Percentiles rank a stretch among this genome's conserved stretches.
phyloP scores from a whole-genome alignment of 1,140 invertebrate species.

The Psix sp. region DNA sequence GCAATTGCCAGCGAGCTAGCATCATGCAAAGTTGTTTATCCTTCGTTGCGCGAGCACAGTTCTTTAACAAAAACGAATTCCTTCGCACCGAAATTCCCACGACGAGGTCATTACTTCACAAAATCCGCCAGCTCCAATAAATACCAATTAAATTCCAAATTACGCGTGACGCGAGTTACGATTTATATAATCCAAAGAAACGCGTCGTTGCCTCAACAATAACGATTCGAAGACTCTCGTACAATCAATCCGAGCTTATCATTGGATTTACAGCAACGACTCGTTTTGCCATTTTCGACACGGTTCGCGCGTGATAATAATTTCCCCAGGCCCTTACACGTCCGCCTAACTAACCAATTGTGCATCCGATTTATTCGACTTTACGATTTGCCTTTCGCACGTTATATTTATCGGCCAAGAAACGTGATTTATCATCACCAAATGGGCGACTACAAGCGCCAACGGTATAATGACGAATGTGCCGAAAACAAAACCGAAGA shows the following conservation, averaged over 20 bases:
- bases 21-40: constrained; percentile 6
- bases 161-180: constrained; percentile 29
- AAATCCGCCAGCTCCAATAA: constrained; percentile 25
- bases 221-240: constrained; percentile 12
- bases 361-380: constrained; percentile 58
- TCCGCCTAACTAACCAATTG: constrained; percentile 60
- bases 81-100: constrained; percentile 18
- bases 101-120: constrained; percentile 8
- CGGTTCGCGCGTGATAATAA: constrained; percentile 34
- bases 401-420: constrained; percentile 50
- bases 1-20: background rate
- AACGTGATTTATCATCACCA: constrained; percentile 52
- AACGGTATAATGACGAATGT: constrained; percentile 56
- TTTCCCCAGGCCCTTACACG: constrained; percentile 39
- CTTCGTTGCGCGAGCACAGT: background rate
- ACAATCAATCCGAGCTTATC: constrained; percentile 57
- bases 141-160: constrained; percentile 51
- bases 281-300: constrained; percentile 29
- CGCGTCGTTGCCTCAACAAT: no score
- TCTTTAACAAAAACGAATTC: constrained; percentile 20
- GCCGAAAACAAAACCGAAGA: constrained; percentile 52
- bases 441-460: constrained; percentile 40
- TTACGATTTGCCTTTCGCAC: constrained; percentile 49
- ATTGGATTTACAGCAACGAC: constrained; percentile 40
- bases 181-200: no score